Evolutionary conservation across 2,797 vertebrate genomes (phyloP), one percentile per base, ranked within the genome.

Genomic region (Alcedo quadribrachys): DNA sequence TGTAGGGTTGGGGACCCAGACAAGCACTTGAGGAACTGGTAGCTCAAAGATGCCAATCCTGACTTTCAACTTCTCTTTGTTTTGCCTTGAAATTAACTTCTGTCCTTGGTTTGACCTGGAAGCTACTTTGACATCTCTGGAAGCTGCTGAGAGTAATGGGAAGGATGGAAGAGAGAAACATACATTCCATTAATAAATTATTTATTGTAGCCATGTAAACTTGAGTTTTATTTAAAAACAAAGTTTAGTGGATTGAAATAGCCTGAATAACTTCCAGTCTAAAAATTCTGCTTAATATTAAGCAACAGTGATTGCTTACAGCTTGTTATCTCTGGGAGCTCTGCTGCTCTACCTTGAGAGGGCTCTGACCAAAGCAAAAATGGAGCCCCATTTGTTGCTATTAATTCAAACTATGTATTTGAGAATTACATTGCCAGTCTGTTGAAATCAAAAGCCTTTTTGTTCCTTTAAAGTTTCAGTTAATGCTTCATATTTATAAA

Each of bases 171-270:
- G 83, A 77, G 61, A 62, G 60, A 92, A 85, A 65, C 19, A 15
- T 62, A 86, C 96, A 94, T 96, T 97, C 94, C 96, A 16, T 71
- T 87, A 97, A 96, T 97, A 96, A 97, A 97, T 53, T 91, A 89
- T 95, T 95, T 91, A 93, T 93, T 92, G 19, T 93, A 70, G 63
- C 70, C 17, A 3, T 17, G 25, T 85, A 70, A 89, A 60, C 67
- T 16, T 16, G 42, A 58, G 55, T 87, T 91, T 55, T 93, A 21
- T 92, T 90, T 76, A 15, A 85, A 85, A 77, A 45, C 32, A 15
- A 53, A 71, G 15, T 55, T 14, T 66, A 10, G 15, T 48, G 45
- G 54, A 74, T 67, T 67, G 15, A 57, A 89, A 40, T 45, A 92
- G 33, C 55, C 30, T 75, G 33, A 63, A 50, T 46, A 71, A 48